Conservation (phyloP, 2,888 invertebrate genomes). For the Chrysotoxum bicinctum region DNA sequence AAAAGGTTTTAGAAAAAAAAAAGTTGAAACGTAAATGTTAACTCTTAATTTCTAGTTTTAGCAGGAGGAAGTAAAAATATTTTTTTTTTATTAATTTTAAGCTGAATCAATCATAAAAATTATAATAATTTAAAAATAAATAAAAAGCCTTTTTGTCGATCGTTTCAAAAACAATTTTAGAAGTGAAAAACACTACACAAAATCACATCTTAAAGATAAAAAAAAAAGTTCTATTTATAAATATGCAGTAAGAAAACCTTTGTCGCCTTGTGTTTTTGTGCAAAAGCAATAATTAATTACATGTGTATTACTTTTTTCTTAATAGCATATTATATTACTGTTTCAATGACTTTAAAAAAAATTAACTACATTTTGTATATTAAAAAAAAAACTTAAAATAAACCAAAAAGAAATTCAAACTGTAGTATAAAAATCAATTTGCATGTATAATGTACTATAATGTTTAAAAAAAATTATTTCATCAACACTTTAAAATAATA, state of each 20-base stretch:
- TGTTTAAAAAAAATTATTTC: constrained; percentile 51
- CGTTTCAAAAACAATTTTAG: constrained; percentile 67
- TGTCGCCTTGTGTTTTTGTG: constrained; percentile 73
- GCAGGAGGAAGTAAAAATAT: constrained; percentile 33
- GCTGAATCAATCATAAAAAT: constrained; percentile 56
- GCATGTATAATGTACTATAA: constrained; percentile 66
- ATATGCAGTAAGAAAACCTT: constrained; percentile 68
- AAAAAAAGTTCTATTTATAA: constrained; percentile 46
- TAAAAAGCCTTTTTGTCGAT: constrained; percentile 61
- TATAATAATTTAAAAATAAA: constrained; percentile 24
- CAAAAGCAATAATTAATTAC: constrained; percentile 71
- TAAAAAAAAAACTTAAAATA: constrained; percentile 56
- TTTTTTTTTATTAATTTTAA: constrained; percentile 50
- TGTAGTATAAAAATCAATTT: constrained; percentile 50
- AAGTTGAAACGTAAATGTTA: constrained; percentile 24
- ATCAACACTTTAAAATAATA: constrained; percentile 58
- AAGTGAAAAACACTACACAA: constrained; percentile 31
- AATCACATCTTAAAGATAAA: constrained; percentile 66
- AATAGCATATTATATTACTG: constrained; percentile 43
- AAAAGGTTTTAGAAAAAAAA: constrained; percentile 18
- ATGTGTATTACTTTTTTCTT: constrained; percentile 69
- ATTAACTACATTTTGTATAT: constrained; percentile 62
- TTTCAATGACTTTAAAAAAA: constrained; percentile 44
- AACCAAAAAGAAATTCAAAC: constrained; percentile 12
- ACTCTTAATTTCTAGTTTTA: constrained; percentile 44